Evolutionary conservation across 2,888 invertebrate species (phyloP).

Genomic region (Gymnosoma rotundatum): DNA sequence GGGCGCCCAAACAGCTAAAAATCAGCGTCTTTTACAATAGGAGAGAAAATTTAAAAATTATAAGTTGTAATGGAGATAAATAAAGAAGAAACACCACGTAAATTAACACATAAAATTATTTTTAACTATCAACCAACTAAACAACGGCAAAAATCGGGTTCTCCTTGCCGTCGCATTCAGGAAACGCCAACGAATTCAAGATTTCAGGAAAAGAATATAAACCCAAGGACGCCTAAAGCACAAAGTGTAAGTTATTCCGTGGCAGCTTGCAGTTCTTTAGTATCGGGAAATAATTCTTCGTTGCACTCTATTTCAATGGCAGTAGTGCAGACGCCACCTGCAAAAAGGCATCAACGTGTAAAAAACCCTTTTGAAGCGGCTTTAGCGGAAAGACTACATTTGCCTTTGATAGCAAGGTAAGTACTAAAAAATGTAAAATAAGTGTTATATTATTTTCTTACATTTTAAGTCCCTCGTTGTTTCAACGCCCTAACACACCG

Average conservation of each 20-base stretch:
- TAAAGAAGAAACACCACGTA: constrained; percentile 60
- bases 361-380: constrained; percentile 86
- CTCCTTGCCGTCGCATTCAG: constrained; percentile 49
- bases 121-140: constrained; percentile 51
- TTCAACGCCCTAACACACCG: constrained; percentile 79
- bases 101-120: constrained; percentile 51
- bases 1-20: constrained; percentile 28
- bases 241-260: constrained; percentile 57
- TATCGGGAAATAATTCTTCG: constrained; percentile 57
- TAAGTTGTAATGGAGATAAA: constrained; percentile 60
- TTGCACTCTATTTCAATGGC: constrained; percentile 74
- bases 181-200: constrained; percentile 72
- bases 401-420: constrained; percentile 84
- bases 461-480: constrained; percentile 79
- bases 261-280: constrained; percentile 46
- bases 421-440: constrained; percentile 19
- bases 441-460: too few species aligned
- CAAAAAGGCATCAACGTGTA: constrained; percentile 83
- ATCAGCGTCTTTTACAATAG: constrained; percentile 10
- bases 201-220: constrained; percentile 70
- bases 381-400: constrained; percentile 84
- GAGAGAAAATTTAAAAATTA: not conserved
- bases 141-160: not conserved
- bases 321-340: constrained; percentile 83
- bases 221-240: constrained; percentile 72